Base-by-base conservation (phyloP, 2,113 vertebrate species). In the Phylloscopus whistleri region DNA sequence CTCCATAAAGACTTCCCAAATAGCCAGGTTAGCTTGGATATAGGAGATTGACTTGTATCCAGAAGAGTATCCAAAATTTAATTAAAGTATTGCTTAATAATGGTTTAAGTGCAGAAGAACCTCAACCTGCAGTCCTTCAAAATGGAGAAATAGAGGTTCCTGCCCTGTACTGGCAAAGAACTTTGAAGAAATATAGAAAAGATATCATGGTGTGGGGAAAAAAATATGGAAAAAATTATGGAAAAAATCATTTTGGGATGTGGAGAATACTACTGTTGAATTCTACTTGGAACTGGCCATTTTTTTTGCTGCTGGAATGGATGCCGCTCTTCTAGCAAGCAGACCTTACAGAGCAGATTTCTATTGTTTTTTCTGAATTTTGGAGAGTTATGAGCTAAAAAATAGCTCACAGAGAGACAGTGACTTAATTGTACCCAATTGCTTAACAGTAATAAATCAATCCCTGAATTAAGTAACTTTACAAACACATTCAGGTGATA, bases 201-300 rank as follows among this genome's bases (percentile, higher is more conserved):
- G 1, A 56, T 4, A 33, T 14, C 11, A 21, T 1, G 6, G 2
- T 6, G 13, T 6, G 1, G 8, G 3, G 2, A 5, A 22, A 22
- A 55, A 33, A 60, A 43, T 20, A n/a, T 24, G 27, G 10, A 30
- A 35, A 39, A 41, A 41, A 41, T 41, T 41, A 41, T 41, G 41
- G 41, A 41, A 41, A 78, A 64, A 68, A 28, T 9, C 9, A 16
- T 18, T 41, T 48, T 7, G 24, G 21, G 6, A 0, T 5, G 8
- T 2, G 4, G 3, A 5, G 1, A n/a, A 55, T 41, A 43, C 15
- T 23, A 4, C 1, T 9, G 24, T 35, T 79, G 13, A 67, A 52
- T 68, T 73, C 33, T 39, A 11, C 3, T 80, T 56, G 43, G 33
- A 52, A 86, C 1, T 26, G 5, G 9, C 11, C 2, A 5, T 7